phyloP scores from a whole-genome alignment of 2,113 vertebrate genomes.

The Boulengeromyrus knoepffleri region DNA sequence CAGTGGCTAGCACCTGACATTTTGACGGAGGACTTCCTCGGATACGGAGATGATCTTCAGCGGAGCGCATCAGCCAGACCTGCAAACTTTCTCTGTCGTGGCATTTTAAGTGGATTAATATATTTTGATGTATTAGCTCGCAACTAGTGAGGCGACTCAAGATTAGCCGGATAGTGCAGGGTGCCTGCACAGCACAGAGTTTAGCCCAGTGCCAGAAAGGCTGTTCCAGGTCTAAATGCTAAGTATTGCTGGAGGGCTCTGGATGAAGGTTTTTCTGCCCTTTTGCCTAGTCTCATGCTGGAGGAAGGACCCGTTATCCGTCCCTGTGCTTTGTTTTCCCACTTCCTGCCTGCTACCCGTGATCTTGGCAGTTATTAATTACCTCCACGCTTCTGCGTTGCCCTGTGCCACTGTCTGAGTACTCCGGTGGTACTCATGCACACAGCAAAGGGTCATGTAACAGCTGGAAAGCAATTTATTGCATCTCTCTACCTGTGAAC shows the following conservation, averaged over 20 bases:
- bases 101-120: background rate
- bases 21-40: background rate
- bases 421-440: slow-evolving; percentile 15
- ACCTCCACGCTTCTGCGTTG: background rate
- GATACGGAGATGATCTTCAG: background rate
- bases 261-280: background rate
- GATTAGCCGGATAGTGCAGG: background rate
- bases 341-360: background rate
- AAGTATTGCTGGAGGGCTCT: background rate
- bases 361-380: slow-evolving; percentile 16
- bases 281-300: too few species aligned
- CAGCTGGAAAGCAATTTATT: slow-evolving; percentile 24
- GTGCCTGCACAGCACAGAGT: background rate
- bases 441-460: slow-evolving; percentile 9
- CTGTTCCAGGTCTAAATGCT: background rate
- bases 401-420: slow-evolving; percentile 10
- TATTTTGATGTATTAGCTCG: background rate
- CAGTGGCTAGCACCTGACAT: background rate
- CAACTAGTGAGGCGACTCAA: background rate
- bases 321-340: background rate
- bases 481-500: slow-evolving; percentile 24
- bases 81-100: background rate
- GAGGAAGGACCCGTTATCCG: background rate
- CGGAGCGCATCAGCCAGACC: background rate
- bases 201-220: background rate